Base-by-base conservation (phyloP, 2,888 invertebrate species). In the Eustalomyia histrio region DNA sequence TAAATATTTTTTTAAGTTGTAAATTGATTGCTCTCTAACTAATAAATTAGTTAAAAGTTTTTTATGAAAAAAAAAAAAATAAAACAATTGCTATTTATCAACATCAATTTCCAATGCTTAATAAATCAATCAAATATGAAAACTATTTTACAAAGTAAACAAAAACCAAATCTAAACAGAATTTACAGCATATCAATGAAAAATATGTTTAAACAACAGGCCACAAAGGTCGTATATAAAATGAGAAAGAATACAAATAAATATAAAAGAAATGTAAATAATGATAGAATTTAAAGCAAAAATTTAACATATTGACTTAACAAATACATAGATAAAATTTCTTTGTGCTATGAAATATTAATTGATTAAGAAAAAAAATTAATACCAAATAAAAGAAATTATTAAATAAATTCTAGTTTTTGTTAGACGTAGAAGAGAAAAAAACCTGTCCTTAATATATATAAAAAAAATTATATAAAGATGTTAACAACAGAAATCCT, bases 51-150 rank as follows among this genome's bases (percentile, higher is more conserved):
- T n/a, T n/a, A n/a, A n/a, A n/a, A n/a, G n/a, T n/a, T n/a, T n/a
- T n/a, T n/a, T n/a, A n/a, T n/a, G n/a, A n/a, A n/a, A n/a, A 39
- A 39, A 39, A 39, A 12, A 14, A 39, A 12, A 39, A 12, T 39
- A 35, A 21, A 21, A 21, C 4, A 21, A 3, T 21, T 21, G 21
- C 69, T 78, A 85, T 85, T 85, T 76, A 85, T 85, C 85, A 85
- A 83, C 76, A 82, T 84, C 84, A 84, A 83, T 83, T 82, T 76
- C 74, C 73, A 76, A 82, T 60, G 76, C 53, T 74, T 75, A 78
- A 79, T 84, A 81, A 83, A 85, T 85, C 83, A 84, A 84, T 84
- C 84, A 84, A 39, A 10, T 39, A 39, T 9, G 39, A 39, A 47
- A 47, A 47, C n/a, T 47, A n/a, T n/a, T 60, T 33, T 47, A 10